Evolutionary conservation across 92 coral and sea anemone species (phyloP).

Genomic region (Parazoanthus atlanticus): DNA sequence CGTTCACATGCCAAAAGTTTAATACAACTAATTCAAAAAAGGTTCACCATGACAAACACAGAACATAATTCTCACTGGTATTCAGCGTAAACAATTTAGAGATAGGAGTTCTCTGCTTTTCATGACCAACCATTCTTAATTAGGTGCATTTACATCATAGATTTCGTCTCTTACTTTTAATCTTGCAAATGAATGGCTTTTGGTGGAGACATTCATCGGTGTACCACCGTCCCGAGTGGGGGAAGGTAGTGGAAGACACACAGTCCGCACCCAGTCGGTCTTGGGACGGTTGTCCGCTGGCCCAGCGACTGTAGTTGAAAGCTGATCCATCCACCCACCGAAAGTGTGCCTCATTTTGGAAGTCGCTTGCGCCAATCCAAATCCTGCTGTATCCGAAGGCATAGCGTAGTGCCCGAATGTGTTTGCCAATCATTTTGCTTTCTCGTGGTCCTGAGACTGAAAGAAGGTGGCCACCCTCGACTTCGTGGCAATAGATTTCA

Average conservation of each 20-base stretch:
- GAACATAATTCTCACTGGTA: too few species aligned
- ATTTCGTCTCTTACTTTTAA: constrained; percentile 56
- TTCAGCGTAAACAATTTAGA: too few species aligned
- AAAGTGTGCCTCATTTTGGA: constrained; percentile 53
- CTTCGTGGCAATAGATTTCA: constrained; percentile 73
- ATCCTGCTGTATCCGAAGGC: constrained; percentile 62
- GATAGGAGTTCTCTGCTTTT: too few species aligned
- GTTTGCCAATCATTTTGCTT: constrained; percentile 27
- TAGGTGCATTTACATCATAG: not conserved
- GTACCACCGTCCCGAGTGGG: constrained; percentile 63
- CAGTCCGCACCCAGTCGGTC: constrained; percentile 63
- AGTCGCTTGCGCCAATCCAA: constrained; percentile 81
- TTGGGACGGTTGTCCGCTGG: constrained; percentile 65
- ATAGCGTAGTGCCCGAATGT: constrained; percentile 53
- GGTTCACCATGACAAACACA: too few species aligned
- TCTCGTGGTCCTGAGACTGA: constrained; percentile 49
- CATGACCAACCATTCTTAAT: not conserved
- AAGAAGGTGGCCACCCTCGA: constrained; percentile 74
- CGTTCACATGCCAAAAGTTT: too few species aligned
- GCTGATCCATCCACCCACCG: constrained; percentile 67
- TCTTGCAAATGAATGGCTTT: constrained; percentile 71
- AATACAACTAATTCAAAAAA: too few species aligned
- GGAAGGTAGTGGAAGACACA: constrained; percentile 56
- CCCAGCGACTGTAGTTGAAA: constrained; percentile 69
- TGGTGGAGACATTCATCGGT: constrained; percentile 68